Conservation (phyloP, 2,113 vertebrate species). For the Ceratotherium simum region DNA sequence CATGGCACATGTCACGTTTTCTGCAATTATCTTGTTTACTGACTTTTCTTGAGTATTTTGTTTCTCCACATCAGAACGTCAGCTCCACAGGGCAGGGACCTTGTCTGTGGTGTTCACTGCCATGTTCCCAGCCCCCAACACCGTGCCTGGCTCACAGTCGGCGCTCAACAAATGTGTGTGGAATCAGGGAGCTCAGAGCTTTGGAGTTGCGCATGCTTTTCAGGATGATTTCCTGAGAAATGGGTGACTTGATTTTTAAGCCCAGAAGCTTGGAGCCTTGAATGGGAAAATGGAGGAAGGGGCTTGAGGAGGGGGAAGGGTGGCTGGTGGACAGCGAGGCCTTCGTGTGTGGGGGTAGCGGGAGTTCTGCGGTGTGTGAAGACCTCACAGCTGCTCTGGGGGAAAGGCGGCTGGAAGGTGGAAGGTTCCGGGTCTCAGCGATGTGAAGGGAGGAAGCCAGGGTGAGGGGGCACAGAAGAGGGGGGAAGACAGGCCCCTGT, state of each 20-base stretch:
- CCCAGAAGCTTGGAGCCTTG: background rate
- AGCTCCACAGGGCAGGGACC: background rate
- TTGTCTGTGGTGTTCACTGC: background rate
- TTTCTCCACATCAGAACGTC: background rate
- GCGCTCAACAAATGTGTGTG: background rate
- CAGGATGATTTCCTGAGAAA: background rate
- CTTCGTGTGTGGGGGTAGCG: accelerated
- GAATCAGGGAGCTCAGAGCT: background rate
- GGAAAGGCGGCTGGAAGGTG: background rate
- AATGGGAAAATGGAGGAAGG: background rate
- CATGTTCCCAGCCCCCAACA: background rate
- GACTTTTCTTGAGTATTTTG: background rate
- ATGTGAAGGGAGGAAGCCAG: background rate
- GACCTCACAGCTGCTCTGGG: background rate
- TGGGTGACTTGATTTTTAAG: background rate
- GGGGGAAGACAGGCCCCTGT: too few species aligned
- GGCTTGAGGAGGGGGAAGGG: background rate
- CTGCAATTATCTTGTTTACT: background rate
- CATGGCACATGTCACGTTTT: background rate
- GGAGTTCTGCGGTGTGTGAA: background rate
- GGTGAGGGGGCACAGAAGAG: background rate
- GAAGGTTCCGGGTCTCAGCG: background rate
- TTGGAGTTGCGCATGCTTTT: background rate
- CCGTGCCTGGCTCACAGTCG: background rate
- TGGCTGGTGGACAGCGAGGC: too few species aligned